phyloP scores from a whole-genome alignment of 2,888 invertebrate species.

The Folsomia manolachei region DNA sequence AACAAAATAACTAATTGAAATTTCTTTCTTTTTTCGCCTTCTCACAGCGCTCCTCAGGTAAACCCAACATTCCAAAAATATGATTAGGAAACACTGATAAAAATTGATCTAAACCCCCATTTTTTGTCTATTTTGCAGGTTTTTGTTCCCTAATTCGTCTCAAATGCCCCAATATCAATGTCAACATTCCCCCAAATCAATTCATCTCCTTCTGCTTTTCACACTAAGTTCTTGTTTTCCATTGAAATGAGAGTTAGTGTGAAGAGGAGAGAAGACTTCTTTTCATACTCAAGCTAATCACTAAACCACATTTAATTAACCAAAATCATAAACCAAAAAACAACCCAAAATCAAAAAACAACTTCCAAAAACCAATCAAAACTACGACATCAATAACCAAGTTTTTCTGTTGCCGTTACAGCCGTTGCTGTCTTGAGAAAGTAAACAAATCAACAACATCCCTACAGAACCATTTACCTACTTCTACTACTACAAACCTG shows the following conservation, averaged over 20 bases:
- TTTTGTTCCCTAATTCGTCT: conserved; percentile 37
- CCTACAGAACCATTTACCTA: conserved; percentile 12
- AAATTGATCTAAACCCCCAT: not conserved
- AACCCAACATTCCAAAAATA: too few relatives aligned
- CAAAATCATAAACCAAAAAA: conserved; percentile 28
- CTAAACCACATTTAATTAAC: conserved; percentile 34
- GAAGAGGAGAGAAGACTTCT: conserved; percentile 20
- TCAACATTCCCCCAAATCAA: not conserved
- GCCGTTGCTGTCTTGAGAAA: conserved; percentile 47
- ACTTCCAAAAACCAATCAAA: conserved; percentile 23
- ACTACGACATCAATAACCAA: conserved; percentile 33
- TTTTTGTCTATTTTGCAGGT: conserved; percentile 15
- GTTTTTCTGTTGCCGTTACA: conserved; percentile 44
- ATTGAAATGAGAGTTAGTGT: not conserved
- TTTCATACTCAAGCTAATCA: conserved; percentile 44
- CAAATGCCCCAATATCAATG: not conserved
- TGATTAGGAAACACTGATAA: too few relatives aligned
- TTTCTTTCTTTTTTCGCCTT: too few relatives aligned
- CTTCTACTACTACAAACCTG: conserved; percentile 16
- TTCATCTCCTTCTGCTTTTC: not conserved
- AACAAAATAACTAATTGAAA: too few relatives aligned
- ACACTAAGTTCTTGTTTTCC: not conserved
- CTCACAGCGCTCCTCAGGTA: too few relatives aligned
- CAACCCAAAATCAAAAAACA: conserved; percentile 26
- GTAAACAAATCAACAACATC: conserved; percentile 42